These are phyloP conservation scores for Synergus itoensis DNA, from an alignment of 2,888 invertebrate genomes.

Conservation along the genomic window DNA sequence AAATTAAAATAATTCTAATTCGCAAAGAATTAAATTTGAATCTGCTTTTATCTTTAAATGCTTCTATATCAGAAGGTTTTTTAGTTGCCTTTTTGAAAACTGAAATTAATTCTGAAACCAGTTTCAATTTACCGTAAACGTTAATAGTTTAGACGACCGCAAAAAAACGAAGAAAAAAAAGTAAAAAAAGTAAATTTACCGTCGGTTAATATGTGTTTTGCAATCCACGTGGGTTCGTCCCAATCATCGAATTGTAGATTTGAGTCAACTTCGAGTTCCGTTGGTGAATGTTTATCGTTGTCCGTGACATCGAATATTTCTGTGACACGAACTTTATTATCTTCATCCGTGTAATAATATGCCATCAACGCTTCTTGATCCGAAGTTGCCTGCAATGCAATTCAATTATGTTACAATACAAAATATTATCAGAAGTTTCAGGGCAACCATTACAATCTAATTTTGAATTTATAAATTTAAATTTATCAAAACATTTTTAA, in stretches of 20 bases:
- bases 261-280: constrained; percentile 77
- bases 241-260: constrained; percentile 85
- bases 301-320: constrained; percentile 94
- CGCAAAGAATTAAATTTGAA: too few relatives aligned
- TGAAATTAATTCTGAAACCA: too few relatives aligned
- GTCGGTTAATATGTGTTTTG: constrained; percentile 65
- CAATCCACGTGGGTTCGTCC: constrained; percentile 78
- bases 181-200: constrained; percentile 55
- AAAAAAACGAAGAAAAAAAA: not conserved
- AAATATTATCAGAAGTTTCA: not conserved
- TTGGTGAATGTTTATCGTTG: constrained; percentile 78
- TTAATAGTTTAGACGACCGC: not conserved
- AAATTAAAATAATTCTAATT: too few relatives aligned
- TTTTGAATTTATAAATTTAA: too few relatives aligned
- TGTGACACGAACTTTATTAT: constrained; percentile 92
- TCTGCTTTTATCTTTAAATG: too few relatives aligned
- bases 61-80: too few relatives aligned
- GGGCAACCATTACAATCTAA: too few relatives aligned
- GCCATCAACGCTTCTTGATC: constrained; percentile 94
- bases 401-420: constrained; percentile 20
- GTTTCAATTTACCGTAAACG: too few relatives aligned
- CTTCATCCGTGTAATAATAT: constrained; percentile 93
- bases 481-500: too few relatives aligned
- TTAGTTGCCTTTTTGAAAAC: too few relatives aligned
- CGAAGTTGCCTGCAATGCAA: constrained; percentile 84